Percentiles rank a stretch among this genome's conserved stretches.
phyloP scores from a whole-genome alignment of 2,113 vertebrate genomes.

The Callocephalon fimbriatum region DNA sequence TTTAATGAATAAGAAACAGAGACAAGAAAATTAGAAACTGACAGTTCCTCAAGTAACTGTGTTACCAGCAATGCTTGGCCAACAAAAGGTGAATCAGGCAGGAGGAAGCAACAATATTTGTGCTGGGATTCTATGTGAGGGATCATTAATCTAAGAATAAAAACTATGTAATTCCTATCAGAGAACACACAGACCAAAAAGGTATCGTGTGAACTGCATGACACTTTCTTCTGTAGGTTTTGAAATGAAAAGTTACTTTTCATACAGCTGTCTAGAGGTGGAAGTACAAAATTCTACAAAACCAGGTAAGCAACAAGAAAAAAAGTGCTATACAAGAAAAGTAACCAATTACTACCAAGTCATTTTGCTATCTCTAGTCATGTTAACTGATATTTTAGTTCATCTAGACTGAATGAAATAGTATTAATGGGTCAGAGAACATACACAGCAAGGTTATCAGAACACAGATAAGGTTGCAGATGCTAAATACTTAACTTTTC shows the following conservation, averaged over 20 bases:
- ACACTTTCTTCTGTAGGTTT: background rate
- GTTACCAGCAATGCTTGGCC: rapidly evolving
- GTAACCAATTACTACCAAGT: background rate
- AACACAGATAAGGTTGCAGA: background rate
- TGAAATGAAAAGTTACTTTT: background rate
- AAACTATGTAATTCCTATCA: background rate
- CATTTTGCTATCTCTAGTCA: background rate
- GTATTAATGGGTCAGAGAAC: background rate
- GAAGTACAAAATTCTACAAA: background rate
- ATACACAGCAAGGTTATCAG: background rate
- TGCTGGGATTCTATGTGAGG: background rate
- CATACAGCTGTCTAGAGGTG: background rate
- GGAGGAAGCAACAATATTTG: background rate
- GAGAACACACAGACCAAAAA: background rate
- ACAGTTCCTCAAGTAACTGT: background rate
- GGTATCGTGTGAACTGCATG: background rate
- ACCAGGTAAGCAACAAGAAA: background rate
- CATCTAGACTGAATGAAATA: background rate
- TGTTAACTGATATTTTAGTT: background rate
- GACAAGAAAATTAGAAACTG: background rate
- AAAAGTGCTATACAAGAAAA: background rate
- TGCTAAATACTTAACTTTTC: background rate
- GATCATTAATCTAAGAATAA: background rate
- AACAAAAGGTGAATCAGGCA: background rate
- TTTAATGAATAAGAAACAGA: background rate